Percentiles rank a stretch among this genome's conserved stretches.
Conservation (phyloP, 2,797 vertebrate genomes). For the Fratercula arctica region DNA sequence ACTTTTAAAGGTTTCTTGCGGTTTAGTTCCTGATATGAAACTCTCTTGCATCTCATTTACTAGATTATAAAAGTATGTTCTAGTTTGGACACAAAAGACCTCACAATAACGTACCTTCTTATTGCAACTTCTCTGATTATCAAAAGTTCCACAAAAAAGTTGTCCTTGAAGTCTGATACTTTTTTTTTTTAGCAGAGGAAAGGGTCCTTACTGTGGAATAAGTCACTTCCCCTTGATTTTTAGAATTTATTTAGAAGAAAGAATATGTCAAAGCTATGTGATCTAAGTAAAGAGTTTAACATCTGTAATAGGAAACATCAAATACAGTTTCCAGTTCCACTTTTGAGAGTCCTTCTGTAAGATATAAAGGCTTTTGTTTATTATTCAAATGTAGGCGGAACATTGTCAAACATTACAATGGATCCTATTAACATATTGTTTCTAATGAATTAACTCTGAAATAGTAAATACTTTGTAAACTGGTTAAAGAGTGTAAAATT, state of each 20-base stretch:
- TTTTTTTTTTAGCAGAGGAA: constrained; percentile 11
- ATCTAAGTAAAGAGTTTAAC: constrained; percentile 41
- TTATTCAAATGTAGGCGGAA: constrained; percentile 56
- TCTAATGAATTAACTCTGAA: constrained; percentile 19
- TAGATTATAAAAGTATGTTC: constrained; percentile 28
- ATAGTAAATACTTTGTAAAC: constrained; percentile 55
- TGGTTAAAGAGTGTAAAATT: constrained; percentile 38
- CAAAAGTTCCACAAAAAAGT: constrained; percentile 17
- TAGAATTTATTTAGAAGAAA: constrained; percentile 2
- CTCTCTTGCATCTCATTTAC: constrained; percentile 1
- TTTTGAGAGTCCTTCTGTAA: constrained; percentile 5
- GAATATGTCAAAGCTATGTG: not conserved
- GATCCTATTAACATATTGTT: not conserved
- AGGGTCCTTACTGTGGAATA: constrained; percentile 5
- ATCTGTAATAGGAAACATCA: constrained; percentile 49
- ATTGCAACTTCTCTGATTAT: constrained; percentile 6
- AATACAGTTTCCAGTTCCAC: constrained; percentile 46
- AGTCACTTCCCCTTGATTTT: not conserved
- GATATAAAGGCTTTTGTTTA: constrained; percentile 55
- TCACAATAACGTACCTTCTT: not conserved
- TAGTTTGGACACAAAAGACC: not conserved
- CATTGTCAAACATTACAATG: constrained; percentile 50
- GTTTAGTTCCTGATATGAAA: constrained; percentile 3
- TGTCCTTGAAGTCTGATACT: not conserved
- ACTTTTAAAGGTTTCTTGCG: not conserved